Evolutionary conservation across 2,797 vertebrate genomes (phyloP).

Genomic region (Rhinoraja longicauda): DNA sequence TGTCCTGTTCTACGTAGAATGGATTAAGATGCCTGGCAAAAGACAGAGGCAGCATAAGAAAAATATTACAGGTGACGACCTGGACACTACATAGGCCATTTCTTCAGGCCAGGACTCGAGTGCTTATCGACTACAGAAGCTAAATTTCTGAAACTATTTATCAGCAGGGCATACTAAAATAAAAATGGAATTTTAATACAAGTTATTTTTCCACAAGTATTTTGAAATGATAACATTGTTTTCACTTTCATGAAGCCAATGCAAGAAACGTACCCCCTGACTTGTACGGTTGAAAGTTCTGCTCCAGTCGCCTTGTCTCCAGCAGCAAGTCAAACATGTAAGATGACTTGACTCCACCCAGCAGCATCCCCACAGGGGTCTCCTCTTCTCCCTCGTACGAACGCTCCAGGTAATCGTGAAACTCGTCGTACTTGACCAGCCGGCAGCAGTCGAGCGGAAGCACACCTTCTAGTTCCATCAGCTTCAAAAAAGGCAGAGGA

Average conservation of each 20-base stretch:
- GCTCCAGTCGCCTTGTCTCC: conserved; percentile 84
- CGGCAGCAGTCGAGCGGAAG: conserved; percentile 86
- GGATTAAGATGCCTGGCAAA: no score
- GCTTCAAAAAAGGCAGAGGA: conserved; percentile 53
- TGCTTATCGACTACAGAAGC: background rate
- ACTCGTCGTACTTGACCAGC: conserved; percentile 95
- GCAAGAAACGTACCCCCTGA: conserved; percentile 75
- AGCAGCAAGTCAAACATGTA: conserved; percentile 97
- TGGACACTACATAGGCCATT: no score
- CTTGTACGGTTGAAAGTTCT: conserved; percentile 92
- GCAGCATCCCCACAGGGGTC: conserved; percentile 87
- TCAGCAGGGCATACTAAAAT: background rate
- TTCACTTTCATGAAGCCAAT: background rate
- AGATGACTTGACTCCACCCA: conserved; percentile 93
- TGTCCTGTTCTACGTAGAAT: no score
- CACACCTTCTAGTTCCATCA: conserved; percentile 84
- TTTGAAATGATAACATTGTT: background rate
- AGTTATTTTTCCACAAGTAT: background rate
- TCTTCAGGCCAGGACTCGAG: background rate
- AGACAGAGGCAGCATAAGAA: no score
- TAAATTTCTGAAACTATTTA: no score
- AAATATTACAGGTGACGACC: no score
- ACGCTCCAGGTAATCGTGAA: conserved; percentile 93
- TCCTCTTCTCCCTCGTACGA: conserved; percentile 96
- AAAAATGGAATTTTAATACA: background rate